These are phyloP conservation scores for Syrmaticus mikado DNA, from an alignment of 2,113 vertebrate genomes.

Conservation along the genomic window DNA sequence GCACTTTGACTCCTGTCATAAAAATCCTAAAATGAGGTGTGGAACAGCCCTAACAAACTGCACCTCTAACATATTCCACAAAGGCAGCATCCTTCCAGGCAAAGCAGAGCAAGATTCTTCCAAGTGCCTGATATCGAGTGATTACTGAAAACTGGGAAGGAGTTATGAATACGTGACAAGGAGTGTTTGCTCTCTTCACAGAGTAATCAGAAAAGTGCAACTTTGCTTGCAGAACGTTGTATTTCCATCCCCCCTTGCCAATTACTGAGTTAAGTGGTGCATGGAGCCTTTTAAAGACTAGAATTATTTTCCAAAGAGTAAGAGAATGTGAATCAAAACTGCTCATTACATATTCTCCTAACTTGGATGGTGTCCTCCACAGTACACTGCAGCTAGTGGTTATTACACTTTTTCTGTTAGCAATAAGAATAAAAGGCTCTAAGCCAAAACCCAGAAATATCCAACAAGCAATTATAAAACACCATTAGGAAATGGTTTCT, in stretches of 20 bases:
- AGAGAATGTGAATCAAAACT: slow-evolving; percentile 64
- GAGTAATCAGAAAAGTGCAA: slow-evolving; percentile 36
- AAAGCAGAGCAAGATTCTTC: background rate
- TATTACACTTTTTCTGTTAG: slow-evolving; percentile 49
- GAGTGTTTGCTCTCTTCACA: background rate
- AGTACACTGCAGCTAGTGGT: slow-evolving; percentile 51
- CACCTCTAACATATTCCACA: rapidly evolving
- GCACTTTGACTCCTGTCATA: background rate
- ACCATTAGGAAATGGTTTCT: slow-evolving; percentile 62
- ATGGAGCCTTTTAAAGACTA: slow-evolving; percentile 65
- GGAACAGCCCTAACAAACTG: background rate
- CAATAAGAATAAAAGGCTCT: slow-evolving; percentile 60
- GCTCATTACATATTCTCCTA: slow-evolving; percentile 66
- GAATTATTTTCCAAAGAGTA: slow-evolving; percentile 65
- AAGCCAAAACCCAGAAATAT: slow-evolving; percentile 57
- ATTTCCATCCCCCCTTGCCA: slow-evolving; percentile 63
- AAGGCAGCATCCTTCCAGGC: background rate
- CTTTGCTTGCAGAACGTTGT: slow-evolving; percentile 46
- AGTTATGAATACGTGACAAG: slow-evolving; percentile 27
- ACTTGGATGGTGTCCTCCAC: slow-evolving; percentile 62
- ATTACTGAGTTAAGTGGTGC: slow-evolving; percentile 69
- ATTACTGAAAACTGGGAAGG: background rate
- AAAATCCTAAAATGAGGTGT: background rate
- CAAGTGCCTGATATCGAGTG: background rate
- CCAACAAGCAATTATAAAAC: slow-evolving; percentile 64